Conservation (phyloP, 2,888 invertebrate species). For the Hydraecia micacea region DNA sequence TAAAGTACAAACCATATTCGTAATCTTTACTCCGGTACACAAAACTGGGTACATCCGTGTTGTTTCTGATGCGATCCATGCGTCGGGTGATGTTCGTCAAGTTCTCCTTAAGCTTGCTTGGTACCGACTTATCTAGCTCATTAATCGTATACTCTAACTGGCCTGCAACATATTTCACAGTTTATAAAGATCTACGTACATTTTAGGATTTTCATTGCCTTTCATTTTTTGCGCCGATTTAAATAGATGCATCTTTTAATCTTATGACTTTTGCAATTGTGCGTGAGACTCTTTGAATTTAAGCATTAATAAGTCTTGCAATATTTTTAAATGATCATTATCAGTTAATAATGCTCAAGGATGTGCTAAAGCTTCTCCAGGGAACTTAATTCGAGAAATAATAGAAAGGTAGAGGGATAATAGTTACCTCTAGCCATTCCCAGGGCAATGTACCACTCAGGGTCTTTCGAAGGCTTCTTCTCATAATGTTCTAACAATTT, state of each 20-base stretch:
- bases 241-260: slow-evolving; percentile 32
- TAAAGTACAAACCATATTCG: slow-evolving; percentile 81
- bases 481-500: slow-evolving; percentile 85
- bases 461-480: slow-evolving; percentile 87
- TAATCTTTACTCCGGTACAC: slow-evolving; percentile 86
- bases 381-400: neutral
- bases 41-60: slow-evolving; percentile 74
- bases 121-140: slow-evolving; percentile 85
- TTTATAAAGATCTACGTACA: slow-evolving; percentile 1
- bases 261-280: slow-evolving; percentile 14
- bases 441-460: slow-evolving; percentile 85
- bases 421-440: slow-evolving; percentile 81
- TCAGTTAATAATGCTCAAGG: neutral
- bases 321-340: slow-evolving; percentile 19
- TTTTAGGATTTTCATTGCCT: slow-evolving; percentile 3
- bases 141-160: slow-evolving; percentile 87
- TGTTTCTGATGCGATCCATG: slow-evolving; percentile 85
- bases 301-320: slow-evolving; percentile 16
- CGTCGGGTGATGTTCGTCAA: slow-evolving; percentile 82
- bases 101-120: slow-evolving; percentile 84
- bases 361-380: neutral
- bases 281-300: slow-evolving; percentile 28
- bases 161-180: slow-evolving; percentile 70
- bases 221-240: slow-evolving; percentile 25
- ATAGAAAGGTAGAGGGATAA: neutral